These are phyloP conservation scores for Toxotes lorentzi DNA, from an alignment of 2,797 vertebrate species.

Conservation along the genomic window DNA sequence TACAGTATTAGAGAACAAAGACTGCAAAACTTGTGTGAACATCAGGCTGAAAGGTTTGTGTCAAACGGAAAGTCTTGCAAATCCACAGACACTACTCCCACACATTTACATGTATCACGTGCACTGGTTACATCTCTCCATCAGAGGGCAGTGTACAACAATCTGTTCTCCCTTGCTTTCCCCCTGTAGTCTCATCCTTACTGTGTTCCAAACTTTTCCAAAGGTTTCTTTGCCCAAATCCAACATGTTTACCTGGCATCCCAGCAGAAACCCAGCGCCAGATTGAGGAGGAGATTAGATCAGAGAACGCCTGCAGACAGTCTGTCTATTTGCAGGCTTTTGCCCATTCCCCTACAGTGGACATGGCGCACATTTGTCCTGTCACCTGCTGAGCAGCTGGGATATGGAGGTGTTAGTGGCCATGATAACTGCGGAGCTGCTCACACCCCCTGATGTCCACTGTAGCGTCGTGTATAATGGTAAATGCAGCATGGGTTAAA, in stretches of 20 bases:
- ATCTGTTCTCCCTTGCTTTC: background rate
- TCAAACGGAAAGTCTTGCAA: background rate
- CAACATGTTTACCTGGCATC: slow-evolving; percentile 41
- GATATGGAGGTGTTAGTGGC: slow-evolving; percentile 14
- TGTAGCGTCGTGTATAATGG: background rate
- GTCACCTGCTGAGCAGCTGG: slow-evolving; percentile 55
- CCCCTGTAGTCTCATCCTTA: background rate
- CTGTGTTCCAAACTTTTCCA: slow-evolving; percentile 18
- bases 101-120: no score
- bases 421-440: slow-evolving; percentile 7
- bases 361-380: background rate
- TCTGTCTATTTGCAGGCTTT: slow-evolving; percentile 39
- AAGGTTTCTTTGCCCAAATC: slow-evolving; percentile 25
- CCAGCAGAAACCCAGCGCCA: slow-evolving; percentile 47
- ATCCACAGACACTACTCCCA: no score
- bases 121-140: slow-evolving; percentile 34
- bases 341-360: slow-evolving; percentile 14
- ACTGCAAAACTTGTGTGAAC: no score
- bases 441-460: slow-evolving; percentile 38
- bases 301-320: slow-evolving; percentile 34
- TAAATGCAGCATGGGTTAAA: background rate
- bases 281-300: slow-evolving; percentile 60
- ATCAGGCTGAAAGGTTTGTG: background rate
- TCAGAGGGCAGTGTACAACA: slow-evolving; percentile 55
- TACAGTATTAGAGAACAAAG: background rate